Base-by-base conservation (phyloP, 1,140 invertebrate genomes). In the Megathymus violae region DNA sequence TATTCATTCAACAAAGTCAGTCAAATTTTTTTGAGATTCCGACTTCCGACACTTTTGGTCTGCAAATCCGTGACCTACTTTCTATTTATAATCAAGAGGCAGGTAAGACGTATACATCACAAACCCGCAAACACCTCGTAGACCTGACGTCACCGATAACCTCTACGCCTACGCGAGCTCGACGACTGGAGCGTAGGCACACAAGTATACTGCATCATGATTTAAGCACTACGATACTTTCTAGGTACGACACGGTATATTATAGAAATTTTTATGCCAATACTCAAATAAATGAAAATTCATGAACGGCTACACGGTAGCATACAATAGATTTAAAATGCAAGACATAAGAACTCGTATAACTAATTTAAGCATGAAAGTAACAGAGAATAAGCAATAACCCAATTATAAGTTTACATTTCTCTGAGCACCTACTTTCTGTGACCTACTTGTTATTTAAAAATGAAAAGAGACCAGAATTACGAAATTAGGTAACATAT, bases 151-250 rank as follows among this genome's bases (percentile, higher is more conserved):
- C 73, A 79, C 56, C 51, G 13, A 66, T 74, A 78, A 82, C 85
- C 82, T 86, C 85, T 78, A 80, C 81, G 72, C 77, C 80, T 52
- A 83, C 81, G 56, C 36, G 64, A 63, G 70, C 75, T 74, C 71
- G 64, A 74, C 64, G 64, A 69, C 58, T 47, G 47, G 44, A 51
- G 71, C 74, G 82, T 85, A 78, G 79, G 80, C 44, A 47, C 44
- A 47, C 44, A 19, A 13, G 19, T 13, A 46, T 13, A 25, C 19
- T 76, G 80, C 73, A 77, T 67, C 56, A 73, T 22, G 4, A 75
- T 70, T 67, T 72, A 74, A 70, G 76, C 78, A 74, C 69, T 71
- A 77, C 80, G 76, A 66, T 74, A 80, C 62, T 63, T 64, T 48
- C 69, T 69, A 62, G 50, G 51, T 66, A 62, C 62, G 64, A 66